These are phyloP conservation scores for Muscidifurax raptorellus DNA, from an alignment of 1,140 invertebrate species.

Conservation along the genomic window DNA sequence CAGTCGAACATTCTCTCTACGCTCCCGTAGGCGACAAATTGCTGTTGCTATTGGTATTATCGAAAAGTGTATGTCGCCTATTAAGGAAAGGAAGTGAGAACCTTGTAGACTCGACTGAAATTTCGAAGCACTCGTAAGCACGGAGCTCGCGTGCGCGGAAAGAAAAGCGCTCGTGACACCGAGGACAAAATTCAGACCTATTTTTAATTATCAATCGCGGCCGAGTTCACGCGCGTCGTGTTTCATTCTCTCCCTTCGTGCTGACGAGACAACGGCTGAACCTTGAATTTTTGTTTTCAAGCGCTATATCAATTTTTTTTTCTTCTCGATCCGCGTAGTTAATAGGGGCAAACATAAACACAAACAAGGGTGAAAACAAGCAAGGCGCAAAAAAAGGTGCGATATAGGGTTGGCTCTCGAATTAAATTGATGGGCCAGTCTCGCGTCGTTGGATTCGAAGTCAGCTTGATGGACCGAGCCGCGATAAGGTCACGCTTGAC, in stretches of 20 bases:
- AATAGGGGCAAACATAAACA: background rate
- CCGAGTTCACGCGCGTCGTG: constrained; percentile 1
- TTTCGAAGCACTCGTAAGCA: constrained; percentile 48
- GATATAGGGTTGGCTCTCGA: constrained; percentile 46
- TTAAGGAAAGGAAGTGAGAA: constrained; percentile 44
- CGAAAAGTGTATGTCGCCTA: constrained; percentile 22
- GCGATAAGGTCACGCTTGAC: constrained; percentile 65
- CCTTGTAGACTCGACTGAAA: constrained; percentile 59
- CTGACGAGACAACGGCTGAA: too few species aligned
- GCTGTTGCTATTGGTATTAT: constrained; percentile 59
- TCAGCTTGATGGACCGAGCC: constrained; percentile 67
- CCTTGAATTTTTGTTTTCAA: background rate
- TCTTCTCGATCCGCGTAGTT: background rate
- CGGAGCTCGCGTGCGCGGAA: background rate
- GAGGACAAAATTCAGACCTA: background rate
- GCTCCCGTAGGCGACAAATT: constrained; percentile 53
- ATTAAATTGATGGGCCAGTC: constrained; percentile 64
- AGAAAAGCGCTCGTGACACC: background rate
- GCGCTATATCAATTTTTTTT: background rate
- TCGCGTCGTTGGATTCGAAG: constrained; percentile 60
- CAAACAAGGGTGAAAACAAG: background rate
- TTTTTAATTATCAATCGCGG: constrained; percentile 22
- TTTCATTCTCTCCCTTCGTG: background rate
- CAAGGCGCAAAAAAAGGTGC: background rate
- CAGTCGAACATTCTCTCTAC: background rate